Evolutionary conservation across 2,888 invertebrate species (phyloP), one percentile per base, ranked within the genome.

Genomic region (Conchocele bisecta): DNA sequence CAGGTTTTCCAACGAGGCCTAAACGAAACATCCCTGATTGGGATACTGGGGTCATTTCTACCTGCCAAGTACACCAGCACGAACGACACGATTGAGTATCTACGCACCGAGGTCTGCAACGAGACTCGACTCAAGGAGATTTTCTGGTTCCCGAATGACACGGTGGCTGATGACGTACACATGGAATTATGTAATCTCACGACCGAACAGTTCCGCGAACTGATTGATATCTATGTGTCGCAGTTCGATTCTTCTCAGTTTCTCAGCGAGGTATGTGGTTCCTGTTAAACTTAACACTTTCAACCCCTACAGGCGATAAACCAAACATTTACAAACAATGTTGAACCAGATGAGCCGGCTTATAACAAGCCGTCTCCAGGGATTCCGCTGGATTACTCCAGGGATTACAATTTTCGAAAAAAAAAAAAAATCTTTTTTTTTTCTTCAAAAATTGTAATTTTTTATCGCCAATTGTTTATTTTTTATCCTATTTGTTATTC

Each of bases 181-280:
- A 59, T 44, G 4, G 81, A 84, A 53, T 44, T 86, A 22, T 86
- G 86, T 72, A 75, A 72, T 35, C 60, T 86, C 24, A 79, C 77
- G 11, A 28, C 65, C 2, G 51, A 56, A 1, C 57, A 84, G 51
- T 69, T 73, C n/a, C 56, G 61, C 15, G 39, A 53, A 17, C 69
- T 86, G 15, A 63, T 61, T n/a, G n/a, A n/a, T 26, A 81, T 78
- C 33, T 76, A 83, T 39, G 44, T 54, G 2, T 56, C 57, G 11
- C 73, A 72, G n/a, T 66, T 81, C 48, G 61, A 81, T 39, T 7
- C 29, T 1, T 41, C 44, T 7, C 53, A 58, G n/a, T 63, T 79
- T 26, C 7, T 67, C 17, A 42, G 48, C 24, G 79, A 83, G 79
- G 85, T 84, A 64, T 46, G 67, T 41, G 41, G 29, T n/a, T 26